These are phyloP conservation scores for Sinocyclocheilus maitianheensis DNA, from an alignment of 2,113 vertebrate genomes.

Conservation along the genomic window DNA sequence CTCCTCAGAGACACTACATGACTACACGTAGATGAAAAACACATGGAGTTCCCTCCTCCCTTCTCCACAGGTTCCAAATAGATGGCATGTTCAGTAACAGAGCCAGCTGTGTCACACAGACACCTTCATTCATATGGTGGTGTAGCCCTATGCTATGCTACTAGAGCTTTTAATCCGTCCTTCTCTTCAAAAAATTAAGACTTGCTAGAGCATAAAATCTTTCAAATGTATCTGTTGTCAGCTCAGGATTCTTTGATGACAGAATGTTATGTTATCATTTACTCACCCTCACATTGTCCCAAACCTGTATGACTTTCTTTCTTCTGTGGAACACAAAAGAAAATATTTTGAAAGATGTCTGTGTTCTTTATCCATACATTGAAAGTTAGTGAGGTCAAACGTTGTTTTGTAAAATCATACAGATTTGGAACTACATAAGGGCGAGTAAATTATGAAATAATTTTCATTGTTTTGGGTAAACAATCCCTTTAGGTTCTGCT, in stretches of 20 bases:
- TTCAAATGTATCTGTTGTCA: neutral
- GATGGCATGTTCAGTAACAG: constrained; percentile 65
- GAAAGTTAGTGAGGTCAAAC: neutral
- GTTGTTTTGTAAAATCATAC: neutral
- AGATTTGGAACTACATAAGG: neutral
- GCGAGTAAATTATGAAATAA: neutral
- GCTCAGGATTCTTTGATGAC: neutral
- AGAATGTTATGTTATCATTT: too few species aligned
- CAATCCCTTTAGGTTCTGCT: neutral
- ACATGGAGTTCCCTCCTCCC: constrained; percentile 66
- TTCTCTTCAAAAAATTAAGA: neutral
- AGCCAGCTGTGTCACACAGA: constrained; percentile 71
- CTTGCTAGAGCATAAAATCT: neutral
- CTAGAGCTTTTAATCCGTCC: constrained; percentile 35
- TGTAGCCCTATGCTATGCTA: constrained; percentile 61
- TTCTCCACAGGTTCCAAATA: constrained; percentile 62
- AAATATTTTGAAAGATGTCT: neutral
- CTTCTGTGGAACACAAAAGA: neutral
- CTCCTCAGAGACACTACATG: constrained; percentile 72
- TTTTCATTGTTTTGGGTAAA: neutral
- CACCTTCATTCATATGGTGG: constrained; percentile 72
- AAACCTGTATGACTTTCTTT: constrained; percentile 2
- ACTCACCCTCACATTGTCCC: neutral
- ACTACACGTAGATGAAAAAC: constrained; percentile 77
- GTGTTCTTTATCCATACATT: neutral